Percentiles rank a stretch among this genome's conserved stretches.
Evolutionary conservation across 2,113 vertebrate genomes (phyloP).

Genomic region (Calcarius ornatus): DNA sequence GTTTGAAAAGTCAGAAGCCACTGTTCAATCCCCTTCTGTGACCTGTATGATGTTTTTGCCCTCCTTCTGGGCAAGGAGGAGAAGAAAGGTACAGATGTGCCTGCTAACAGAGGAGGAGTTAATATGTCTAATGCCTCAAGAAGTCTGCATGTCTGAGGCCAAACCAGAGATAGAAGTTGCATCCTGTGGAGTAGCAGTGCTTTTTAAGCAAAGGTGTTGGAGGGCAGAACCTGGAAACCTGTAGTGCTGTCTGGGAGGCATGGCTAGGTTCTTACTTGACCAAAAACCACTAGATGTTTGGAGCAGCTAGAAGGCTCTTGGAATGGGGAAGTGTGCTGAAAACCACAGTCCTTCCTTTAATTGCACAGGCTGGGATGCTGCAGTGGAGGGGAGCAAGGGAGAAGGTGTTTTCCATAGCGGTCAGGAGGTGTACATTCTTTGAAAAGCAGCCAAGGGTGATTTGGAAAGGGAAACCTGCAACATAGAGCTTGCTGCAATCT

Average conservation of each 20-base stretch:
- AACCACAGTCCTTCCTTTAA: neutral
- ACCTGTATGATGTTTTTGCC: neutral
- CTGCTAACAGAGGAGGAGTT: neutral
- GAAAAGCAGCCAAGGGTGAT: neutral
- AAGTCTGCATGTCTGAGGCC: neutral
- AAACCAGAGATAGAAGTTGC: neutral
- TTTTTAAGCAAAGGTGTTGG: neutral
- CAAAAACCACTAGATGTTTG: neutral
- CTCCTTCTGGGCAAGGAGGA: neutral
- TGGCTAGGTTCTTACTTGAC: neutral
- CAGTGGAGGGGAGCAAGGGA: neutral
- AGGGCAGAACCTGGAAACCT: neutral
- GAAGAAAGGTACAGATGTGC: neutral
- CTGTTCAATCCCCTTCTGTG: neutral
- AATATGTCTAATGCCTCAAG: neutral
- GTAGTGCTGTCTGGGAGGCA: neutral
- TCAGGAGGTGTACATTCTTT: neutral
- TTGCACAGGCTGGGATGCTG: neutral
- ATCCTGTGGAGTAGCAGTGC: neutral
- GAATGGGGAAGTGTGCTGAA: neutral
- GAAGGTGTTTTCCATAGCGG: neutral
- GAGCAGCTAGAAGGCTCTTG: neutral
- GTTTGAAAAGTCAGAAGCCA: neutral
- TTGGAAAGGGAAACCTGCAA: neutral
- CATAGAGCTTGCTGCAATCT: fast-evolving